These are phyloP conservation scores for Graphium colonna DNA, from an alignment of 2,888 invertebrate genomes.

Conservation along the genomic window DNA sequence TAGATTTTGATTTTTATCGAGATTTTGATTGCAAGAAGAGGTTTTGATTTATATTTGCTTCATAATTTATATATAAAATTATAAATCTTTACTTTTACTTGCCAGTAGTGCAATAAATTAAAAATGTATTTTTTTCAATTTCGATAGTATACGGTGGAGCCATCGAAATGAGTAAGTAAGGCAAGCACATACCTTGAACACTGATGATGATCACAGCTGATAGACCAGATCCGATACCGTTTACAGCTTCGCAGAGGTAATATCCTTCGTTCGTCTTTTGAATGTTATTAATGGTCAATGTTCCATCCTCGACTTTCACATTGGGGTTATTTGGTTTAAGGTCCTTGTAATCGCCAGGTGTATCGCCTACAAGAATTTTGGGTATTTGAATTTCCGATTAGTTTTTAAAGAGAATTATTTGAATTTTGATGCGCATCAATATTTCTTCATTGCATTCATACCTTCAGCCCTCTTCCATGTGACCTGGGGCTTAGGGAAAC, in stretches of 20 bases:
- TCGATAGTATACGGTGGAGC: too few species aligned
- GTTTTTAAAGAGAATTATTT: too few species aligned
- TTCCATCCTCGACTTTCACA: slow-evolving; percentile 96
- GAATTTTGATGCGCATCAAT: too few species aligned
- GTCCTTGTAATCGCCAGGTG: slow-evolving; percentile 96
- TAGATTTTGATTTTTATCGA: too few species aligned
- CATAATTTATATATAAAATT: too few species aligned
- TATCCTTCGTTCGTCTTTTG: slow-evolving; percentile 96
- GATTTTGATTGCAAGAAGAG: too few species aligned
- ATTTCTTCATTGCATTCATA: too few species aligned
- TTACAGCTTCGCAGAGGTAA: slow-evolving; percentile 97
- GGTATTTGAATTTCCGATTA: not conserved
- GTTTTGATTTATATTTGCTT: too few species aligned
- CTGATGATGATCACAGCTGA: slow-evolving; percentile 96
- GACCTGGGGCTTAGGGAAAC: slow-evolving; percentile 95
- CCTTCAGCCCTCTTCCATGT: slow-evolving; percentile 98
- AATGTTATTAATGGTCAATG: slow-evolving; percentile 92
- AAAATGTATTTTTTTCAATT: too few species aligned
- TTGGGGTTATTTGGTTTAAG: slow-evolving; percentile 93
- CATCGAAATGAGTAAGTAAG: too few species aligned
- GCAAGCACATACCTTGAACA: slow-evolving; percentile 98
- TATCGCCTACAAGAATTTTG: slow-evolving; percentile 83
- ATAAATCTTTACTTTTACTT: too few species aligned
- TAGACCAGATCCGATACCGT: slow-evolving; percentile 96
- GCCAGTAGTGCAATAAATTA: too few species aligned